These are phyloP conservation scores for Melanerpes formicivorus DNA, from an alignment of 2,113 vertebrate species.

Conservation along the genomic window DNA sequence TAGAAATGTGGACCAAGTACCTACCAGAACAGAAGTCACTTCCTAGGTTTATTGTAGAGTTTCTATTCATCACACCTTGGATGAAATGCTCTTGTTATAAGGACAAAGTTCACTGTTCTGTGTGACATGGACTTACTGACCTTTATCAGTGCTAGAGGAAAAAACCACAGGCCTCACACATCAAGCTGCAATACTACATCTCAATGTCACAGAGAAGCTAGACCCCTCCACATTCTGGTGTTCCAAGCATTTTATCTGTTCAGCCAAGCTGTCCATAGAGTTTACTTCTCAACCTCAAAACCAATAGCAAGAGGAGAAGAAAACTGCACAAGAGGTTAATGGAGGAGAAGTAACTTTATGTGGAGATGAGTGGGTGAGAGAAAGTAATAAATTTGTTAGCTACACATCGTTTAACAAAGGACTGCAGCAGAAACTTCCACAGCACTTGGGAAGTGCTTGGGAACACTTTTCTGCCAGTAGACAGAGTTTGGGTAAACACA, in stretches of 20 bases:
- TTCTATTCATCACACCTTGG: not conserved
- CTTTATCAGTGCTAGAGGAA: not conserved
- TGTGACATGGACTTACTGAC: not conserved
- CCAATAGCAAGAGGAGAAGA: not conserved
- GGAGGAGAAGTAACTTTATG: not conserved
- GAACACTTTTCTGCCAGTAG: not conserved
- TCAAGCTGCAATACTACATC: not conserved
- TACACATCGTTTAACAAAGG: not conserved
- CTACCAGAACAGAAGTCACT: not conserved
- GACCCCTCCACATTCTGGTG: accelerated
- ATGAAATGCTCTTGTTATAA: not conserved
- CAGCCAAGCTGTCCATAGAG: not conserved
- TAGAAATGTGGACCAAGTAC: not conserved
- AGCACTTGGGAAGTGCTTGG: not conserved
- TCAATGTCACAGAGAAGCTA: not conserved
- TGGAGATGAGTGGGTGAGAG: slow-evolving; percentile 10
- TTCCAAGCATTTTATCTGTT: not conserved
- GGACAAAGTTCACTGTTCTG: not conserved
- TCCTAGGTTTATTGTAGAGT: not conserved
- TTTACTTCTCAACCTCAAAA: not conserved
- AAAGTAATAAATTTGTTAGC: not conserved
- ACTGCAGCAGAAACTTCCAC: not conserved
- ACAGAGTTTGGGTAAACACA: not conserved
- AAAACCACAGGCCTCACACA: not conserved
- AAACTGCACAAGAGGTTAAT: not conserved